These are phyloP conservation scores for Gadopsis bispinosus DNA, from an alignment of 2,797 vertebrate species.

Conservation along the genomic window DNA sequence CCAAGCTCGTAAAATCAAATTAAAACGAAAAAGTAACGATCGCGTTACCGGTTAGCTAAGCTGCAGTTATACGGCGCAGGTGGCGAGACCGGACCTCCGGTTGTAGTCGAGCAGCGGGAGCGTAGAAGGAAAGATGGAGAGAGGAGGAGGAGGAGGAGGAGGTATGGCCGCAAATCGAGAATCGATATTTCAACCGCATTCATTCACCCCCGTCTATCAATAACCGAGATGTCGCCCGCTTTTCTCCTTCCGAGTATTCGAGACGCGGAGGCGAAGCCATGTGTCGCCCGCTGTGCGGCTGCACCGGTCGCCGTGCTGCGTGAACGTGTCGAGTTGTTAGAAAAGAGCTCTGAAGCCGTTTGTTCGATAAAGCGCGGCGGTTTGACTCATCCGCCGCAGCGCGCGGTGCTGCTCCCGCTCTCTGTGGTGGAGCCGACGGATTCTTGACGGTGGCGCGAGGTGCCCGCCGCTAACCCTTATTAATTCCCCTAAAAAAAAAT, in stretches of 20 bases:
- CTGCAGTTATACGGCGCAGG: conserved; percentile 44
- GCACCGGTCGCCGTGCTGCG: background rate
- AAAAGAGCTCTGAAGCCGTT: conserved; percentile 47
- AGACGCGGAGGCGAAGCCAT: conserved; percentile 15
- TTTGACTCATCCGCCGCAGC: conserved; percentile 82
- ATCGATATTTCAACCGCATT: conserved; percentile 85
- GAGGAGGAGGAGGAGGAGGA: conserved; percentile 46
- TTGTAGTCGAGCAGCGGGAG: conserved; percentile 33
- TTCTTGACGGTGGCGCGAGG: conserved; percentile 41
- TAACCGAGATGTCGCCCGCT: conserved; percentile 67
- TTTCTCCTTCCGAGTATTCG: conserved; percentile 34
- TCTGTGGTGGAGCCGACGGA: conserved; percentile 63
- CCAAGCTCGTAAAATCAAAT: background rate
- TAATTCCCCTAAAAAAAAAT: background rate
- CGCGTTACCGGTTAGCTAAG: conserved; percentile 13
- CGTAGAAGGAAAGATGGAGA: conserved; percentile 53
- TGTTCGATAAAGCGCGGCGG: conserved; percentile 74
- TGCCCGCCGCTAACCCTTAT: conserved; percentile 1
- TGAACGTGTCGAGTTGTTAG: conserved; percentile 20
- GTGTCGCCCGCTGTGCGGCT: conserved; percentile 14
- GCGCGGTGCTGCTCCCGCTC: conserved; percentile 67
- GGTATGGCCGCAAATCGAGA: conserved; percentile 79
- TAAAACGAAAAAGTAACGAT: conserved; percentile 8
- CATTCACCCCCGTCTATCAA: conserved; percentile 78
- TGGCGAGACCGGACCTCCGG: conserved; percentile 50